A percentile compares a stretch with the other conserved stretches of the same genome.
Conservation (phyloP, 2,113 vertebrate genomes). For the Hippolais icterina region DNA sequence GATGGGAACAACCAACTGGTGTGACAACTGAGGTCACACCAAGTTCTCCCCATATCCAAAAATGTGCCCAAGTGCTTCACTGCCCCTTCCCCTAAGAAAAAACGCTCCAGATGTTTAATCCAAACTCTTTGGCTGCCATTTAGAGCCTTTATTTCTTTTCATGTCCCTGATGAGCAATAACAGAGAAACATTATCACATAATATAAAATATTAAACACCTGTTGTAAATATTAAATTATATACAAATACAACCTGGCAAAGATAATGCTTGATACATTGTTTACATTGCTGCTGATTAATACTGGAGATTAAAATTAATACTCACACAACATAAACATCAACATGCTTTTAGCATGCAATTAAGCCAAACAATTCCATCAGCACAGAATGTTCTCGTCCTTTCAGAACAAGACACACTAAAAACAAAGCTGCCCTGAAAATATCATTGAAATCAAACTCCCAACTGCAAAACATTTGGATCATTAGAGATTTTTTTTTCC, state of each 20-base stretch:
- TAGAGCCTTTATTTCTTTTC: neutral
- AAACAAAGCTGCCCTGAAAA: constrained; percentile 35
- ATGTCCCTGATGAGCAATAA: constrained; percentile 21
- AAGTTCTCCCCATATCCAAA: neutral
- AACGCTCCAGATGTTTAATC: neutral
- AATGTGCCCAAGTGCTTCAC: neutral
- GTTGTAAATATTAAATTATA: constrained; percentile 34
- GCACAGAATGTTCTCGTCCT: constrained; percentile 30
- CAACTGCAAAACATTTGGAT: neutral
- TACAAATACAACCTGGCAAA: constrained; percentile 1
- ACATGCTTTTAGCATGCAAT: constrained; percentile 48
- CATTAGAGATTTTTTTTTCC: accelerated
- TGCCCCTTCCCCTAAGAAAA: neutral
- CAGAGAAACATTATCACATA: neutral
- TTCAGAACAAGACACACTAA: neutral
- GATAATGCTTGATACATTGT: constrained; percentile 13
- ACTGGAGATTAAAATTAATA: constrained; percentile 60
- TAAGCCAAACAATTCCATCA: constrained; percentile 17
- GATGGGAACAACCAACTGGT: neutral
- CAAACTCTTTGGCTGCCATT: neutral
- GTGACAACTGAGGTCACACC: neutral
- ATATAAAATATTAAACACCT: constrained; percentile 60
- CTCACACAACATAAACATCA: constrained; percentile 51
- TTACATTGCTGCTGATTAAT: constrained; percentile 56
- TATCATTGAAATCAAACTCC: neutral